These are phyloP conservation scores for Archivesica marissinica DNA, from an alignment of 1,140 invertebrate genomes.

Conservation along the genomic window DNA sequence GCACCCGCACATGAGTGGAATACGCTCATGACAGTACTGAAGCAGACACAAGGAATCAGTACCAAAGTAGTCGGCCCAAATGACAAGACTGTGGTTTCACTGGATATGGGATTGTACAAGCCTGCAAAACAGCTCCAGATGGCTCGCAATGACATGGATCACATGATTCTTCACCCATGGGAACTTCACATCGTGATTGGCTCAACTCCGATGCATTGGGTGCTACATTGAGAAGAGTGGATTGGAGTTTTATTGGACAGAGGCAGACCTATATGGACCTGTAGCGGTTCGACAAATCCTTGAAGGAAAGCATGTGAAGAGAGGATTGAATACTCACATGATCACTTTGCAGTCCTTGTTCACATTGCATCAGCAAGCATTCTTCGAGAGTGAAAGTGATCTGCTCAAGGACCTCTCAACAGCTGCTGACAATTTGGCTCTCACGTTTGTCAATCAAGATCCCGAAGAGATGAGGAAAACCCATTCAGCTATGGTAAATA, in stretches of 20 bases:
- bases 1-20: constrained; percentile 25
- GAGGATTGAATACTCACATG: constrained; percentile 28
- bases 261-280: constrained; percentile 42
- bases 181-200: constrained; percentile 39
- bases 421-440: not conserved
- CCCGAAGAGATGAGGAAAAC: not conserved
- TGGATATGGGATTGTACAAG: constrained; percentile 21
- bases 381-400: not conserved
- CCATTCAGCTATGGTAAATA: not conserved
- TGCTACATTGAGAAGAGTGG: constrained; percentile 46
- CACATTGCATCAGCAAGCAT: constrained; percentile 6
- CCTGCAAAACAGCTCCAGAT: constrained; percentile 35
- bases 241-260: constrained; percentile 25
- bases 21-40: not conserved
- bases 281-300: not conserved
- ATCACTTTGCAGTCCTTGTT: constrained; percentile 38
- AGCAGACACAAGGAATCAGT: constrained; percentile 9
- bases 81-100: not conserved
- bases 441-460: not conserved
- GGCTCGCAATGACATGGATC: not conserved
- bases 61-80: not conserved
- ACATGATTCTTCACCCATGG: not conserved
- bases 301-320: constrained; percentile 23
- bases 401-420: not conserved
- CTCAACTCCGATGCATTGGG: not conserved